Conservation (phyloP, 2,888 invertebrate genomes). For the Chymomyza caudatula region DNA sequence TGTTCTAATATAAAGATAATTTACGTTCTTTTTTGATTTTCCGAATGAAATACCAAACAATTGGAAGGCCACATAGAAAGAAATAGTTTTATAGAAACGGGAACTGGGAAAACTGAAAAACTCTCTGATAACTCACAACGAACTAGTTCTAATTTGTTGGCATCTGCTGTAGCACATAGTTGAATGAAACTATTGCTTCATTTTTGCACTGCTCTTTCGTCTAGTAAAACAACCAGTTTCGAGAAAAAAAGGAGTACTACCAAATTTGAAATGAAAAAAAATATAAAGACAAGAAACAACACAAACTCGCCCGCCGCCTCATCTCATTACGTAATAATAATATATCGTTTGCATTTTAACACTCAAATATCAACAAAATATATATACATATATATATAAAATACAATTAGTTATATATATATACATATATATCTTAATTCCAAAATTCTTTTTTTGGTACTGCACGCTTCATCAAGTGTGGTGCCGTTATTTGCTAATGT, state of each 20-base stretch:
- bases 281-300: constrained; percentile 22
- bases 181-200: neutral
- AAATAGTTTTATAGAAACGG: too few species aligned
- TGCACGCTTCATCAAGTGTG: constrained; percentile 48
- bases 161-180: neutral
- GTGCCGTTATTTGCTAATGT: constrained; percentile 41
- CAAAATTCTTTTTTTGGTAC: constrained; percentile 61
- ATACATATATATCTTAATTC: constrained; percentile 41
- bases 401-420: constrained; percentile 27
- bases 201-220: neutral
- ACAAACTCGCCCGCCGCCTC: constrained; percentile 51
- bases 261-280: constrained; percentile 12
- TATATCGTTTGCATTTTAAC: constrained; percentile 67
- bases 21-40: too few species aligned
- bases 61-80: too few species aligned
- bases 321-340: constrained; percentile 71
- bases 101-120: neutral
- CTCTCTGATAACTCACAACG: neutral
- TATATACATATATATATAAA: constrained; percentile 41
- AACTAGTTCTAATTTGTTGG: neutral
- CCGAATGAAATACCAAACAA: too few species aligned
- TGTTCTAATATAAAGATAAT: too few species aligned
- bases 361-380: constrained; percentile 34
- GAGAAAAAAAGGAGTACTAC: neutral
- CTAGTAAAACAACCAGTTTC: neutral